Conservation (phyloP, 2,888 invertebrate species). For the Arctia plantaginis region DNA sequence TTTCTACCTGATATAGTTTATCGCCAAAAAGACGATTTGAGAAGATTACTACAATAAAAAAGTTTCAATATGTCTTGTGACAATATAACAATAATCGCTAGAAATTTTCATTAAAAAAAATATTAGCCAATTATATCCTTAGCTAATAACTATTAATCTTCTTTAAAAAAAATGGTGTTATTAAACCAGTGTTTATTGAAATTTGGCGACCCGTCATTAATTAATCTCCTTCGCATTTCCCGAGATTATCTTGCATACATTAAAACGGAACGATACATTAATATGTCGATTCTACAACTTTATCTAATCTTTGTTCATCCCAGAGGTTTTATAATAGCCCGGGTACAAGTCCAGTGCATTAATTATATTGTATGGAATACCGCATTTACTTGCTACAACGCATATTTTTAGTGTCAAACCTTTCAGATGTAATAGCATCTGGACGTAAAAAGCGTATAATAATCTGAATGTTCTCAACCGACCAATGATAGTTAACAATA, state of each 20-base stretch:
- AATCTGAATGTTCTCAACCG: background rate
- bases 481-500: background rate
- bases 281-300: conserved; percentile 26
- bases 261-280: conserved; percentile 28
- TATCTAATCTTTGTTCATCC: conserved; percentile 32
- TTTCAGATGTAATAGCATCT: conserved; percentile 16
- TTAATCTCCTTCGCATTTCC: background rate
- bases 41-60: background rate
- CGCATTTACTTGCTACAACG: conserved; percentile 39
- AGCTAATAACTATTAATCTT: background rate
- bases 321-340: conserved; percentile 46
- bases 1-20: background rate
- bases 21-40: background rate
- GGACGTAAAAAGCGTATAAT: background rate
- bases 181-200: background rate
- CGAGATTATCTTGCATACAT: background rate
- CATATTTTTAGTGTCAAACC: background rate
- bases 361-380: conserved; percentile 47
- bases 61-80: background rate
- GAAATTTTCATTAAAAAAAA: background rate
- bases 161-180: background rate
- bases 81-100: background rate
- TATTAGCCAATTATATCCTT: background rate
- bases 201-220: background rate
- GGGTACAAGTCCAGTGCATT: conserved; percentile 44